These are phyloP conservation scores for mouse (Mus musculus) DNA, from an alignment of 2,113 vertebrate species.

Conservation along the genomic window GRCm39 chr15:17837501-17838000, in stretches of 20 bases:
- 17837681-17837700: constrained; percentile 19
- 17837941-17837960: not conserved
- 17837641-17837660: constrained; percentile 61
- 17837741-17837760: constrained; percentile 42
- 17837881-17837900: not conserved
- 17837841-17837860: not conserved
- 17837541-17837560: constrained; percentile 64
- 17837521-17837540: constrained; percentile 65
- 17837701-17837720: constrained; percentile 16
- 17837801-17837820: not conserved
- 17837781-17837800: not conserved
- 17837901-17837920: not conserved
- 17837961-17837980: not conserved
- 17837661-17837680: constrained; percentile 50
- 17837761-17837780: not conserved
- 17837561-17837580: constrained; percentile 49
- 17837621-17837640: constrained; percentile 68
- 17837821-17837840: not conserved
- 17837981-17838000: too few species aligned
- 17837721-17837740: constrained; percentile 65
- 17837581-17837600: constrained; percentile 70
- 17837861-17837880: not conserved
- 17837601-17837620: constrained; percentile 64
- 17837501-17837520: constrained; percentile 65
- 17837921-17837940: not conserved